Evolutionary conservation across 1,140 invertebrate species (phyloP).

Genomic region (Drosophila tropicalis): DNA sequence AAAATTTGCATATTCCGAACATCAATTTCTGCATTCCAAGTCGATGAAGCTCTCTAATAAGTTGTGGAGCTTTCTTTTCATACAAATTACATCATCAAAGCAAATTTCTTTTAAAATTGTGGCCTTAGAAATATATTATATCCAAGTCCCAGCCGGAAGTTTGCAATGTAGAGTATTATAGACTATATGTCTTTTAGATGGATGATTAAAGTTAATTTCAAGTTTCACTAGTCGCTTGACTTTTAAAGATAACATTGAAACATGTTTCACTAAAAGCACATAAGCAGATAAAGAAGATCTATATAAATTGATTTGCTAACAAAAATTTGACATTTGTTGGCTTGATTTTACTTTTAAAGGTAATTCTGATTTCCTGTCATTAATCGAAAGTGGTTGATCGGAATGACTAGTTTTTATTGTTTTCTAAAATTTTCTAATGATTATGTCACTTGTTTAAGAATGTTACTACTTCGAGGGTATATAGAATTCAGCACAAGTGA

Average conservation of each 20-base stretch:
- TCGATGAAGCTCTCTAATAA: not conserved
- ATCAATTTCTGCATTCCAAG: slow-evolving; percentile 51
- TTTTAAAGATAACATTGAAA: too few relatives aligned
- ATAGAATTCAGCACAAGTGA: not conserved
- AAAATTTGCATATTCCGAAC: slow-evolving; percentile 53
- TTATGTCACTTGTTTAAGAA: not conserved
- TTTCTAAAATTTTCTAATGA: too few relatives aligned
- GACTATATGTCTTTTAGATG: not conserved
- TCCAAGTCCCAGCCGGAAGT: not conserved
- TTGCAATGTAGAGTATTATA: not conserved
- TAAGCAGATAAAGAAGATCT: too few relatives aligned
- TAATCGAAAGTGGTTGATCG: too few relatives aligned
- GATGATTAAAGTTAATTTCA: too few relatives aligned
- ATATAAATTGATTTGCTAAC: too few relatives aligned
- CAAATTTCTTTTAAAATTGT: slow-evolving; percentile 10
- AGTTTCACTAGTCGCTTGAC: too few relatives aligned
- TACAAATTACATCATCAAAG: slow-evolving; percentile 74
- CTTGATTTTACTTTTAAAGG: too few relatives aligned
- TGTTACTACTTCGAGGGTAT: not conserved
- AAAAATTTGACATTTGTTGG: too few relatives aligned
- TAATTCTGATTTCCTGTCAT: too few relatives aligned
- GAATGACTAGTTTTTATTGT: too few relatives aligned
- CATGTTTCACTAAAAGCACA: too few relatives aligned
- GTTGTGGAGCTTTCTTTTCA: slow-evolving; percentile 55
- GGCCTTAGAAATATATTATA: not conserved